Base-by-base conservation (phyloP, 1,140 invertebrate species). In the Ips nitidus region DNA sequence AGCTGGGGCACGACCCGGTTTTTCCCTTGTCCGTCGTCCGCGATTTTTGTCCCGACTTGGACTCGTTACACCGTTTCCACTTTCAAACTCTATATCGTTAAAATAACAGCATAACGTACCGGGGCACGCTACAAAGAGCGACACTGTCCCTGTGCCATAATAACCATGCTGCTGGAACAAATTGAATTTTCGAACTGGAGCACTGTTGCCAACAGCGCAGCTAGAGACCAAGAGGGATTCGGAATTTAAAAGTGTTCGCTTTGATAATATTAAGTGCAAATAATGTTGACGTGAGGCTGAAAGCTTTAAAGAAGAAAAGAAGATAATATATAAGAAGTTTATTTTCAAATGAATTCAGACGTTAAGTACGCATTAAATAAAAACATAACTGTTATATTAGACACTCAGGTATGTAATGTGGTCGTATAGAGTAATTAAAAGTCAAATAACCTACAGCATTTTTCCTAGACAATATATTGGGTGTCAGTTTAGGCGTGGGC, bases 141-240 rank as follows among this genome's bases (percentile, higher is more conserved):
- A 56, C 38, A 57, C 43, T 59, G 43, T 43, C 65, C 43, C 56
- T 36, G 52, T 53, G 40, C 39, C 43, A 57, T 66, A 56, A 66
- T 67, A 67, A 59, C 65, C 38, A 41, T 56, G 56, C 52, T 67
- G 55, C 65, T 56, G 65, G 56, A 67, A 67, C 65, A 67, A 67
- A 67, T 67, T 67, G 65, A 67, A 67, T 67, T 59, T 67, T 59
- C n/a, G 41, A 41, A 47, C 8, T 3, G 65, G 36, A 45, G 39
- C 55, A 3, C 1, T 47, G 55, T 67, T 67, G 65, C 56, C 65
- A 52, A 58, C 7, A 50, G 22, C 22, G 22, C 22, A 22, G 22
- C 22, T 22, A 22, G 22, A 22, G 22, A 22, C 22, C 22, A 22
- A 22, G 22, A 22, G 22, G 22, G 22, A 22, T 0, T 22, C 22